Percentiles rank a stretch among this genome's conserved stretches.
Evolutionary conservation across 2,888 invertebrate genomes (phyloP).

Genomic region (Clusia tigrina): DNA sequence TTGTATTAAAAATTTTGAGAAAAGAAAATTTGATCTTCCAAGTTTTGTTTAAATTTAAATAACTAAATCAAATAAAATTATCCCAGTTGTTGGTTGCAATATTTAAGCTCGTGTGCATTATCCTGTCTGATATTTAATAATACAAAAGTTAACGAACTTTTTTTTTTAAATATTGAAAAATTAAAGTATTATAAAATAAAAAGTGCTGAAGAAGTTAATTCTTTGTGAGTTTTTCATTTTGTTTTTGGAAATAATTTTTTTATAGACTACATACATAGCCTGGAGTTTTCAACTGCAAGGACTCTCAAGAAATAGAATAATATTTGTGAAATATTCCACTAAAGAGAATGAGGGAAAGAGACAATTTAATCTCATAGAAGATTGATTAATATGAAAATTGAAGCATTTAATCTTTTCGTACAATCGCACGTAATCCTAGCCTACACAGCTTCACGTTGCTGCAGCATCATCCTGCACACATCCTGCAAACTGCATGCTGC

Average conservation of each 20-base stretch:
- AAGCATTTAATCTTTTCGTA: no score
- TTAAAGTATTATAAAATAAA: background rate
- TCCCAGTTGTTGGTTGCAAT: background rate
- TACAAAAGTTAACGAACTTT: background rate
- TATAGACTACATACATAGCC: no score
- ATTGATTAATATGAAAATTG: no score
- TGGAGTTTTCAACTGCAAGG: no score
- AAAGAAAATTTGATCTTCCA: slow-evolving; percentile 16
- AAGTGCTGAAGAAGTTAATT: slow-evolving; percentile 18
- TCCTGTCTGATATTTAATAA: background rate
- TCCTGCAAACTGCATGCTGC: no score
- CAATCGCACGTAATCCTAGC: no score
- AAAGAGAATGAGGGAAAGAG: background rate
- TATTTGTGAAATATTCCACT: slow-evolving; percentile 12
- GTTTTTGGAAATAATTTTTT: no score
- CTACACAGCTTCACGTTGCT: no score
- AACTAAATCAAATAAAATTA: background rate
- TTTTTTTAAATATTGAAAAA: background rate
- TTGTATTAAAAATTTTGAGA: no score
- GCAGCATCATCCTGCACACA: no score
- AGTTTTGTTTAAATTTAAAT: slow-evolving; percentile 15
- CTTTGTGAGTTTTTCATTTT: slow-evolving; percentile 31
- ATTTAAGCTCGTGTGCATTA: background rate
- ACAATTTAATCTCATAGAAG: no score
- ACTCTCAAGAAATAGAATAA: background rate